These are phyloP conservation scores for Phoenicopterus ruber DNA, from an alignment of 2,113 vertebrate genomes.

Conservation along the genomic window DNA sequence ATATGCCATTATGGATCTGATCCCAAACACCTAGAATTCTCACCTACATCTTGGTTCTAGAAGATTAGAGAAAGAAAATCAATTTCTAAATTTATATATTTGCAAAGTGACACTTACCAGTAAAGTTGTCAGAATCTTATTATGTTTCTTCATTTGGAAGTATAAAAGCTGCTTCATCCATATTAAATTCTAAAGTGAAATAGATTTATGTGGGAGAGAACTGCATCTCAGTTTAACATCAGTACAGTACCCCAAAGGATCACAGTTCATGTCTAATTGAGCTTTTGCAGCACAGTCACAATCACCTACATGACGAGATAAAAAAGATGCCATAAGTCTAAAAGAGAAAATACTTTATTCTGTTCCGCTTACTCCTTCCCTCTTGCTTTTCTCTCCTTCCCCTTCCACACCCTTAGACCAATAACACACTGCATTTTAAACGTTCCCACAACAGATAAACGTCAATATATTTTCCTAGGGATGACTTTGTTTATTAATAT, in stretches of 20 bases:
- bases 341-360: not conserved
- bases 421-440: not conserved
- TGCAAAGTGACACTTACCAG: not conserved
- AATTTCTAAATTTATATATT: not conserved
- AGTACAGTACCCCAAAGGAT: not conserved
- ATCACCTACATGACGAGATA: not conserved
- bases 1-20: not conserved
- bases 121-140: not conserved
- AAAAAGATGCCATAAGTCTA: not conserved
- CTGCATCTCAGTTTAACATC: conserved; percentile 16
- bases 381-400: not conserved
- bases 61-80: not conserved
- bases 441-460: not conserved
- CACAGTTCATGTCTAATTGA: conserved; percentile 32
- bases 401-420: not conserved
- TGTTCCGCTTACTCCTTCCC: not conserved
- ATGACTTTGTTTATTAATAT: not conserved
- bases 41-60: not conserved
- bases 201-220: conserved; percentile 33
- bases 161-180: conserved; percentile 25
- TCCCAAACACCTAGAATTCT: not conserved
- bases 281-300: conserved; percentile 11
- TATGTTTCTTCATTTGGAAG: not conserved
- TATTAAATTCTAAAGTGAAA: conserved; percentile 34
- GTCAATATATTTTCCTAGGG: not conserved